A percentile compares a stretch with the other conserved stretches of the same genome.
Conservation (phyloP, 2,888 invertebrate species). For the Metellina segmentata region DNA sequence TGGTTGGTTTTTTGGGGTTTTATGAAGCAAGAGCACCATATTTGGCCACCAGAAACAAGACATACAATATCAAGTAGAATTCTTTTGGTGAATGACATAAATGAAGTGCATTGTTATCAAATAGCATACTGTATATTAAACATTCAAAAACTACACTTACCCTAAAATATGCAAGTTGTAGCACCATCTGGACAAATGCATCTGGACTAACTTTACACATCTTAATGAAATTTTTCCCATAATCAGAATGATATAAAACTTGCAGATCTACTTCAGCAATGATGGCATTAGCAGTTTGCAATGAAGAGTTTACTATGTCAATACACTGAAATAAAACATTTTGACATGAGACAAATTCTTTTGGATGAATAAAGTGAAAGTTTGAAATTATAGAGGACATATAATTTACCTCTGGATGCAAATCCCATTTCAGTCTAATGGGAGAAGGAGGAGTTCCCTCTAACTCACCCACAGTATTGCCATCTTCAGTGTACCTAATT, state of each 20-base stretch:
- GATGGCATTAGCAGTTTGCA: constrained; percentile 86
- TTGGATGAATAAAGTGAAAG: not conserved
- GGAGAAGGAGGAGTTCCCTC: constrained; percentile 88
- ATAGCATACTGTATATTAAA: not conserved
- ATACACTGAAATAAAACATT: constrained; percentile 79
- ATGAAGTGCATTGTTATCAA: not conserved
- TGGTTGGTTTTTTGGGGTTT: no score
- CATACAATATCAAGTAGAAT: no score
- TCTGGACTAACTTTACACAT: constrained; percentile 95
- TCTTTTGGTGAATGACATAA: not conserved
- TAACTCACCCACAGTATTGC: constrained; percentile 84
- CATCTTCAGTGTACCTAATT: constrained; percentile 81
- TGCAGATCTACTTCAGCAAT: constrained; percentile 94
- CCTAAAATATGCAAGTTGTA: constrained; percentile 95
- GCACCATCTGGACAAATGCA: constrained; percentile 97
- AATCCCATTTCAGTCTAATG: constrained; percentile 93
- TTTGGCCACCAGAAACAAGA: not conserved
- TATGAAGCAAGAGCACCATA: not conserved
- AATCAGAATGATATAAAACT: constrained; percentile 91
- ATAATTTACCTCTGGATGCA: constrained; percentile 85
- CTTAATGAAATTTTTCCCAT: constrained; percentile 98
- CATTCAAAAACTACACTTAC: constrained; percentile 80
- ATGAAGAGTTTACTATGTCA: constrained; percentile 76
- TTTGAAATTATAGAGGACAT: not conserved
- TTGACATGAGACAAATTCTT: not conserved